These are phyloP conservation scores for Gymnodraco acuticeps DNA, from an alignment of 2,797 vertebrate species.

Conservation along the genomic window DNA sequence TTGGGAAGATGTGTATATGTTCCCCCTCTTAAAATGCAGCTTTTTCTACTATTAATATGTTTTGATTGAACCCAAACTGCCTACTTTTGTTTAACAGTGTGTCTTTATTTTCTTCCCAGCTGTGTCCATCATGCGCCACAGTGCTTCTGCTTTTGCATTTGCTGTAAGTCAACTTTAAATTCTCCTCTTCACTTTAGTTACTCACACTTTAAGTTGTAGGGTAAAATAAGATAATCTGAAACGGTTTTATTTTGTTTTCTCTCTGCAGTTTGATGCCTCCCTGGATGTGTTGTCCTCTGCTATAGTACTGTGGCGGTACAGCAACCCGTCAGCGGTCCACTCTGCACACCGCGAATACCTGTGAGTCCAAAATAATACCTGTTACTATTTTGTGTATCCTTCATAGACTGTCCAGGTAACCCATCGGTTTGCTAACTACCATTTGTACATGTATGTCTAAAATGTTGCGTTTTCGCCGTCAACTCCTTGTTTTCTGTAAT, in stretches of 20 bases:
- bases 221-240: background rate
- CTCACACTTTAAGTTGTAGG: rapidly evolving
- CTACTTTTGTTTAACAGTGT: background rate
- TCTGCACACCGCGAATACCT: slow-evolving; percentile 97
- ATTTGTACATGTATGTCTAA: too few species aligned
- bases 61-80: background rate
- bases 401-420: too few species aligned
- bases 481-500: too few species aligned
- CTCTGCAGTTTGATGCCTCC: slow-evolving; percentile 92
- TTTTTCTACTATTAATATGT: background rate
- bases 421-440: too few species aligned
- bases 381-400: too few species aligned
- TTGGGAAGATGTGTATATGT: background rate
- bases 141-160: slow-evolving; percentile 98
- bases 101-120: slow-evolving; percentile 79
- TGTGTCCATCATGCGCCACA: slow-evolving; percentile 97
- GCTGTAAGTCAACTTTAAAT: slow-evolving; percentile 89
- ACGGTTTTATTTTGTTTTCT: background rate
- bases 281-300: slow-evolving; percentile 95
- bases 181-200: background rate
- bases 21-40: background rate
- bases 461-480: too few species aligned
- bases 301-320: slow-evolving; percentile 99
- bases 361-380: slow-evolving; percentile 83
- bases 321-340: slow-evolving; percentile 95